Percentiles rank a stretch among this genome's conserved stretches.
Conservation (phyloP, 2,888 invertebrate genomes). For the Apeira syringaria region DNA sequence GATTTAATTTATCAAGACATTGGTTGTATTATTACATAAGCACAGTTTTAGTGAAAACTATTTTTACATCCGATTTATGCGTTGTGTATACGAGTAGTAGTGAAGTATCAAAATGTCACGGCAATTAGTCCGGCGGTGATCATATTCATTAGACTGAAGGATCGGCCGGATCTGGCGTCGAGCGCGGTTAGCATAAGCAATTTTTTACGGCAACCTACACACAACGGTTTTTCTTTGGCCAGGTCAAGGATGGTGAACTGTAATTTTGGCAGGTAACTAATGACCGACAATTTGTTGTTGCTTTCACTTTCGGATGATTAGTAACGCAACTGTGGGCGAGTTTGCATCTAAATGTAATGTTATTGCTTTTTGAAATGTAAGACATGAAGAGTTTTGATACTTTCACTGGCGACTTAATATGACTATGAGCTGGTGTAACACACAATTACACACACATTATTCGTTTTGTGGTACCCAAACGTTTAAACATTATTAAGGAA, state of each 20-base stretch:
- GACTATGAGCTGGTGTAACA: too few species aligned
- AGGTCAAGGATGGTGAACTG: constrained; percentile 30
- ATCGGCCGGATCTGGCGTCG: constrained; percentile 16
- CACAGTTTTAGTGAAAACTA: too few species aligned
- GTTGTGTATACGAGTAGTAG: not conserved
- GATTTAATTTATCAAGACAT: too few species aligned
- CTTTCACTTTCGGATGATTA: constrained; percentile 20
- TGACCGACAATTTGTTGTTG: constrained; percentile 21
- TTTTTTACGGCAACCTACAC: constrained; percentile 26
- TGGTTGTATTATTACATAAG: too few species aligned
- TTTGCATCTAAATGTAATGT: not conserved
- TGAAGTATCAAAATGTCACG: constrained; percentile 2
- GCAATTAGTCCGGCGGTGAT: constrained; percentile 10
- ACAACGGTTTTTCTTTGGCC: constrained; percentile 18
- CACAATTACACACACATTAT: too few species aligned
- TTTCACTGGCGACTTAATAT: too few species aligned
- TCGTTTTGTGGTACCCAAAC: too few species aligned
- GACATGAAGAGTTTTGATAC: not conserved
- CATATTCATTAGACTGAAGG: constrained; percentile 15
- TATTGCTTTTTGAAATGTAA: not conserved
- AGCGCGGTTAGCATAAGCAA: constrained; percentile 12
- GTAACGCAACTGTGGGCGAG: constrained; percentile 5
- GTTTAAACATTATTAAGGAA: too few species aligned
- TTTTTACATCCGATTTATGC: too few species aligned
- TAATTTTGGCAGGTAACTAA: constrained; percentile 21